Conservation (phyloP, 1,140 invertebrate genomes). For the Dreissena rostriformis region DNA sequence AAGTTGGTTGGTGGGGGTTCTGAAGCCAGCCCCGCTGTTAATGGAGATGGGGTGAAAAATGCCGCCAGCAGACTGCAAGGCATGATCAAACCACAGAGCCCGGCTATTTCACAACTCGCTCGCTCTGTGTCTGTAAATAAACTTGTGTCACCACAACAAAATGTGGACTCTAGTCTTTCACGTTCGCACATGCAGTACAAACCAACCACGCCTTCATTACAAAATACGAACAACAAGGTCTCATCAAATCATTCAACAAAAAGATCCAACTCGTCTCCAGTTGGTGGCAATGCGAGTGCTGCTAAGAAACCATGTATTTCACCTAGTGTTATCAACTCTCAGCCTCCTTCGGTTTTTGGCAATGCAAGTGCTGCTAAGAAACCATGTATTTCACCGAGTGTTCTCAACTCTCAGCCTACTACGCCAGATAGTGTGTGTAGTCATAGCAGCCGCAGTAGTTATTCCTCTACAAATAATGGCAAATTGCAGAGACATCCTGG, state of each 20-base stretch:
- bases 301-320: constrained; percentile 41
- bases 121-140: constrained; percentile 54
- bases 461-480: constrained; percentile 22
- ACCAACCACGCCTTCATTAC: constrained; percentile 48
- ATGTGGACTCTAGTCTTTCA: constrained; percentile 67
- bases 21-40: constrained; percentile 57
- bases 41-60: constrained; percentile 62
- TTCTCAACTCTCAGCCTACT: constrained; percentile 25
- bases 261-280: constrained; percentile 46
- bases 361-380: constrained; percentile 33
- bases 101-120: constrained; percentile 50
- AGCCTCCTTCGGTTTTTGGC: constrained; percentile 16
- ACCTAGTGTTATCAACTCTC: constrained; percentile 30
- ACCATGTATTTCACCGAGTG: constrained; percentile 44
- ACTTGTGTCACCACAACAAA: constrained; percentile 36
- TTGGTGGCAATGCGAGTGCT: constrained; percentile 9
- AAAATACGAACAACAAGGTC: constrained; percentile 39
- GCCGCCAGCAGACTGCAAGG: constrained; percentile 45
- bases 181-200: constrained; percentile 33
- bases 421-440: constrained; percentile 51
- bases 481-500: constrained; percentile 2
- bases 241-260: constrained; percentile 29
- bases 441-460: constrained; percentile 34
- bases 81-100: constrained; percentile 47
- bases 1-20: constrained; percentile 85